These are phyloP conservation scores for Caenorhabditis inopinata DNA, from an alignment of 1,140 invertebrate species.

Conservation along the genomic window DNA sequence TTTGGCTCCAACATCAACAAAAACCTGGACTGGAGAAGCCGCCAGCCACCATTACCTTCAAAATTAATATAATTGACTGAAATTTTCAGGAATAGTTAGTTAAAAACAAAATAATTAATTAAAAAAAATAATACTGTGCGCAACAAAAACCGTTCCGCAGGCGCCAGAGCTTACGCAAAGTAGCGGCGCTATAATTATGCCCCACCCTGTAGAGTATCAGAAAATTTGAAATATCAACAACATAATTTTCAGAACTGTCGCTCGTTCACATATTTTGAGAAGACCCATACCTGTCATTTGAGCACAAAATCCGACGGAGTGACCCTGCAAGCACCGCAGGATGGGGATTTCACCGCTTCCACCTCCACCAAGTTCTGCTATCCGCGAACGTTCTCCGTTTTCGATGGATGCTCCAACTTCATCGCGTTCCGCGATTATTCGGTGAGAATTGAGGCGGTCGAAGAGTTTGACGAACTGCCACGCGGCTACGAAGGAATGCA, in stretches of 20 bases:
- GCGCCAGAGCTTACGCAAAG: too few relatives aligned
- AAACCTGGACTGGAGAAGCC: too few relatives aligned
- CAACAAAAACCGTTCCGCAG: too few relatives aligned
- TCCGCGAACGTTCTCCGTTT: conserved; percentile 40
- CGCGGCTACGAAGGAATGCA: conserved; percentile 45
- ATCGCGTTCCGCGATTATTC: conserved; percentile 46
- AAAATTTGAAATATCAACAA: too few relatives aligned
- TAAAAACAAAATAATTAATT: too few relatives aligned
- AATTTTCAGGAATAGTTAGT: too few relatives aligned
- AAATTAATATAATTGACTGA: too few relatives aligned
- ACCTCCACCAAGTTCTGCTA: conserved; percentile 48
- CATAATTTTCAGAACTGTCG: conserved; percentile 23
- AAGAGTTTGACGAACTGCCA: conserved; percentile 48
- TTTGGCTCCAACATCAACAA: too few relatives aligned
- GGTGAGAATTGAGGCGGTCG: conserved; percentile 32
- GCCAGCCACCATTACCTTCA: too few relatives aligned
- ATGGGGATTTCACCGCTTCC: conserved; percentile 40
- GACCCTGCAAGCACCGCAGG: not conserved
- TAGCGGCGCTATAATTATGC: too few relatives aligned
- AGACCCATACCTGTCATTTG: conserved; percentile 40
- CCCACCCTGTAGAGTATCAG: too few relatives aligned
- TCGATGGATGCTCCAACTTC: conserved; percentile 44
- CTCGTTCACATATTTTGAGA: conserved; percentile 47
- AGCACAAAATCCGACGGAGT: conserved; percentile 38
- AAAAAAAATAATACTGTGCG: too few relatives aligned